Evolutionary conservation across 2,113 vertebrate species (phyloP).

Genomic region (Acrocephalus kingi): DNA sequence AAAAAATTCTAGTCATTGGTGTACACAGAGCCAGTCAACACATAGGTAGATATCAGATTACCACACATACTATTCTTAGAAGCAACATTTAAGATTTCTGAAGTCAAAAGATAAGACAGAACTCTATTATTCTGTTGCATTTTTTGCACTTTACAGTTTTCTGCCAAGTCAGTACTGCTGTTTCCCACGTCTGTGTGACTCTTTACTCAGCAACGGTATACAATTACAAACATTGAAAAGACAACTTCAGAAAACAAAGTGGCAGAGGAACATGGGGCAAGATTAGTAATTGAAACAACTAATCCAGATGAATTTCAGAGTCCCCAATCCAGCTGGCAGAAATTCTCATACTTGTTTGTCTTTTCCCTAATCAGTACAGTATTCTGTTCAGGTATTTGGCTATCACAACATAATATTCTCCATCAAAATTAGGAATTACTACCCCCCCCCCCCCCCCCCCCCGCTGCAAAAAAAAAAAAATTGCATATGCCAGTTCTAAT

Average conservation of each 20-base stretch:
- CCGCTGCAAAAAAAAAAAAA: neutral
- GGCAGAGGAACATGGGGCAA: neutral
- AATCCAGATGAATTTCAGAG: neutral
- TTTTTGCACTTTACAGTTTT: neutral
- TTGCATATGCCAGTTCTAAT: neutral
- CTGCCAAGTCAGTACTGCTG: neutral
- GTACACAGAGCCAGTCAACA: neutral
- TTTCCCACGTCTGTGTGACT: neutral
- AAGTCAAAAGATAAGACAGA: neutral
- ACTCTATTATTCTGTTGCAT: neutral
- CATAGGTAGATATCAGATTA: neutral
- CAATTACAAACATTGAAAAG: neutral
- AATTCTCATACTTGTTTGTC: neutral
- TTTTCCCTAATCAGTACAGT: neutral
- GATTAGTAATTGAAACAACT: slow-evolving; percentile 11
- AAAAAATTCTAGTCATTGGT: neutral
- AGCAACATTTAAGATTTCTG: neutral
- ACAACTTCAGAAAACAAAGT: slow-evolving; percentile 4
- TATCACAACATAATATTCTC: neutral
- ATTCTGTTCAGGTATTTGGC: neutral
- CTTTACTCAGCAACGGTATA: neutral
- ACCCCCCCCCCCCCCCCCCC: too few species aligned
- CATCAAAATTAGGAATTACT: neutral
- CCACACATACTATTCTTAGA: neutral
- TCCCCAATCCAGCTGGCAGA: neutral